These are phyloP conservation scores for Andricus grossulariae DNA, from an alignment of 1,140 invertebrate species.

Conservation along the genomic window DNA sequence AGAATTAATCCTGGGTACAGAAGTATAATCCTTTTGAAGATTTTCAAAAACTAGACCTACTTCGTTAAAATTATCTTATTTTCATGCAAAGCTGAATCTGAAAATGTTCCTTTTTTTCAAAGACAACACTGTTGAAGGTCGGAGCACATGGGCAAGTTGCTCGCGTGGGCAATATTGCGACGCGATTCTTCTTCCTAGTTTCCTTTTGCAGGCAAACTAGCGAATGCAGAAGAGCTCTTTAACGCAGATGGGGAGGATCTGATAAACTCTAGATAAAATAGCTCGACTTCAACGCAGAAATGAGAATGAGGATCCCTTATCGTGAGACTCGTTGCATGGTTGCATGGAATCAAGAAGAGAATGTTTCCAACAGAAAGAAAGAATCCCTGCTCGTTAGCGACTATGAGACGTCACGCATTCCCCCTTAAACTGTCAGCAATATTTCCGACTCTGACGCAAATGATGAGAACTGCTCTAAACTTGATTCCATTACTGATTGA, in stretches of 20 bases:
- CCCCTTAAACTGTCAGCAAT: neutral
- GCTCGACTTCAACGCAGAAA: constrained; percentile 9
- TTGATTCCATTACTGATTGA: no score
- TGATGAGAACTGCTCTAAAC: neutral
- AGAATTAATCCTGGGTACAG: no score
- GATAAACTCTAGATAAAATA: neutral
- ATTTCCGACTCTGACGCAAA: neutral
- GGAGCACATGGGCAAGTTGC: neutral
- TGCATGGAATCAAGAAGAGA: neutral
- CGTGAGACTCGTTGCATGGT: neutral
- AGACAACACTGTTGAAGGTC: neutral
- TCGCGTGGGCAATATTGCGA: neutral
- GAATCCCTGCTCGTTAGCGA: neutral
- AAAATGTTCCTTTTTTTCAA: neutral
- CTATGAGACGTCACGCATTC: neutral
- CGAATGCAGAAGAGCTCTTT: neutral
- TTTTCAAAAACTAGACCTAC: no score
- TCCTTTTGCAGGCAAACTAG: neutral
- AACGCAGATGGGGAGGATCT: neutral
- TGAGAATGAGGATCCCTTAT: constrained; percentile 1
- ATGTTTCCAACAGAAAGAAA: neutral
- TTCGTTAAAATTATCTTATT: no score
- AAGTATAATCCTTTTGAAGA: no score
- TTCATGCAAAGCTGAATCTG: neutral
- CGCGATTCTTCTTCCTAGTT: neutral